Percentiles rank a stretch among this genome's conserved stretches.
Evolutionary conservation across 2,797 vertebrate species (phyloP).

Genomic region (Pogonophryne albipinna): DNA sequence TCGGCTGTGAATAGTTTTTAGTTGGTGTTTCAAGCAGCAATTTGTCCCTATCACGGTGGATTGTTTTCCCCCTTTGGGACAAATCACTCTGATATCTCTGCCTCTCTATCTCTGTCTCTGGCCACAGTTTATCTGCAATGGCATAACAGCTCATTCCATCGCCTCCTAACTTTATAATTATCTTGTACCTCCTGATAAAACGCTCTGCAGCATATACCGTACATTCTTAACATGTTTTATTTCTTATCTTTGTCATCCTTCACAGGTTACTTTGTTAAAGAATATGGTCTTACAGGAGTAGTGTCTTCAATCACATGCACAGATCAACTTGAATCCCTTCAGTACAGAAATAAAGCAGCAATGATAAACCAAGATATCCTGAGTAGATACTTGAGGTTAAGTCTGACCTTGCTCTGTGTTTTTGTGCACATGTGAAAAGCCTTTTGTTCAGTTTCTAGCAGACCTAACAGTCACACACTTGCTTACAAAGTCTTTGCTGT

Average conservation of each 20-base stretch:
- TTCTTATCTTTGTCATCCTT: conserved; percentile 17
- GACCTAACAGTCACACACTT: conserved; percentile 16
- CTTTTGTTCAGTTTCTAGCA: neutral
- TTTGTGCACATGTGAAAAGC: neutral
- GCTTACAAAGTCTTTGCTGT: neutral
- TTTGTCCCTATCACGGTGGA: conserved; percentile 42
- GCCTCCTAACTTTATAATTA: conserved; percentile 30
- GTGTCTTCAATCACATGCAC: conserved; percentile 44
- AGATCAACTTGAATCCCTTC: conserved; percentile 44
- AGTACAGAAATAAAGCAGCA: conserved; percentile 26
- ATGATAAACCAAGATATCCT: conserved; percentile 45
- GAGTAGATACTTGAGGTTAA: conserved; percentile 47
- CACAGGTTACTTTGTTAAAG: conserved; percentile 43
- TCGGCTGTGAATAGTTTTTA: conserved; percentile 52
- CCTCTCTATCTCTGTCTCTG: conserved; percentile 40
- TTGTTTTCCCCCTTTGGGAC: conserved; percentile 56
- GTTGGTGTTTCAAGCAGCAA: conserved; percentile 37
- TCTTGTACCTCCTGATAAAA: conserved; percentile 29
- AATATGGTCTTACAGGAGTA: conserved; percentile 37
- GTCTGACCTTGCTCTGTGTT: conserved; percentile 59
- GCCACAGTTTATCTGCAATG: conserved; percentile 49
- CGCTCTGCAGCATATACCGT: conserved; percentile 1
- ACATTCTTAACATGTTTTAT: neutral
- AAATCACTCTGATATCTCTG: conserved; percentile 45
- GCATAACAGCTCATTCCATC: conserved; percentile 44